These are phyloP conservation scores for Rhea pennata DNA, from an alignment of 2,113 vertebrate species.

Conservation along the genomic window DNA sequence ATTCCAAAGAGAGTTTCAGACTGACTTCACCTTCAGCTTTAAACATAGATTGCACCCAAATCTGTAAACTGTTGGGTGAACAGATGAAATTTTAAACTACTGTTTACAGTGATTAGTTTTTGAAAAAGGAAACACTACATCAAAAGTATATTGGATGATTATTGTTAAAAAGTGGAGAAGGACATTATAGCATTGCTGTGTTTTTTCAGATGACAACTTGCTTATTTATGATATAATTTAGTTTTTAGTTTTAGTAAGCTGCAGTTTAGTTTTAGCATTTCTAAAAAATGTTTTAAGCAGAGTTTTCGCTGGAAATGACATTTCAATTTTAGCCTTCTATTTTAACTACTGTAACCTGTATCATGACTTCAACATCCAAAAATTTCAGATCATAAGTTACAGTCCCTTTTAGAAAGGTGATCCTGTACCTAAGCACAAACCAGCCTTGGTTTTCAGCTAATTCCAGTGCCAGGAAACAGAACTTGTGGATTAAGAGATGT, in stretches of 20 bases:
- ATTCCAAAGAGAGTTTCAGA: background rate
- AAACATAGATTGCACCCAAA: background rate
- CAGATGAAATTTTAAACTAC: background rate
- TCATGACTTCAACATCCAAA: background rate
- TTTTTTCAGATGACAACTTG: background rate
- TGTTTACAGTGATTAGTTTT: background rate
- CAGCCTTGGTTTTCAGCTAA: background rate
- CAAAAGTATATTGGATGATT: background rate
- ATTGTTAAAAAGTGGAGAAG: background rate
- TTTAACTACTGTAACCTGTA: background rate
- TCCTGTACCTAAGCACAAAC: fast-evolving
- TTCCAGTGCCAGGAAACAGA: background rate
- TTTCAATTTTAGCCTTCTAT: background rate
- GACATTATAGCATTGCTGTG: background rate
- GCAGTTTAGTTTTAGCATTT: background rate
- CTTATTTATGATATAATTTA: background rate
- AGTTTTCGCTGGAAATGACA: background rate
- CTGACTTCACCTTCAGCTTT: background rate
- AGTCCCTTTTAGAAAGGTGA: background rate
- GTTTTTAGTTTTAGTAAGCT: background rate
- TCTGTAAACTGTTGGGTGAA: background rate
- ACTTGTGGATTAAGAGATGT: background rate
- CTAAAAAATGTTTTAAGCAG: background rate
- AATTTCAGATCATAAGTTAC: background rate
- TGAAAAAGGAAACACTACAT: background rate